Conservation (phyloP, 2,888 invertebrate genomes). For the Epinotia brunnichana region DNA sequence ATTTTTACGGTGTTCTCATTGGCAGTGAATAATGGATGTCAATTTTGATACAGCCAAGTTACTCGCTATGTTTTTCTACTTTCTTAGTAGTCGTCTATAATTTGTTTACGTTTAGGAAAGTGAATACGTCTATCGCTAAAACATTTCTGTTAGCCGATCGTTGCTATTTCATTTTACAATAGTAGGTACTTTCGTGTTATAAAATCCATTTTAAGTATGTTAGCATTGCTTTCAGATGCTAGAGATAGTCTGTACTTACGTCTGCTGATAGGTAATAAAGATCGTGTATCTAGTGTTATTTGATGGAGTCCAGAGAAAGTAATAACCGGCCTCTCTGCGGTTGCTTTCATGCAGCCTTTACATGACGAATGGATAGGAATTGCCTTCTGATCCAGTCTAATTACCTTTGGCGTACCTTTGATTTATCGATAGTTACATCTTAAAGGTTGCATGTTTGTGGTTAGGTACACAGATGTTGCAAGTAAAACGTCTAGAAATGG, state of each 20-base stretch:
- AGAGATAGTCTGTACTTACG: neutral
- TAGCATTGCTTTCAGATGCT: neutral
- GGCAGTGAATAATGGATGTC: conserved; percentile 39
- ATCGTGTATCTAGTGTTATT: conserved; percentile 22
- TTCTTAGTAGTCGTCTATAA: conserved; percentile 9
- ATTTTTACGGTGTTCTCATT: conserved; percentile 19
- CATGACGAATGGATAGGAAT: conserved; percentile 55
- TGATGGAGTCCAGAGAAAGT: conserved; percentile 62
- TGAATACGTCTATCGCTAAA: neutral
- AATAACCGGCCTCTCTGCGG: conserved; percentile 60
- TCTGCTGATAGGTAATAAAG: conserved; percentile 22
- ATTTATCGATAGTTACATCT: conserved; percentile 8
- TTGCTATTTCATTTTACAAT: neutral
- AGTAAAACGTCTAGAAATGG: neutral
- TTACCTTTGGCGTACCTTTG: conserved; percentile 45
- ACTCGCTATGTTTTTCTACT: conserved; percentile 1
- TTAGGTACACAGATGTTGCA: neutral
- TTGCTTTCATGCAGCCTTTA: conserved; percentile 68
- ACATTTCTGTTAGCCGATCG: neutral
- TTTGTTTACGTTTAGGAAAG: conserved; percentile 2
- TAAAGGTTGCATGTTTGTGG: conserved; percentile 12
- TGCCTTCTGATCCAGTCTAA: conserved; percentile 52
- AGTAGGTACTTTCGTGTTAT: neutral
- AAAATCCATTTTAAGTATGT: neutral
- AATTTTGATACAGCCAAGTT: conserved; percentile 30